Evolutionary conservation across 2,888 invertebrate genomes (phyloP).

Genomic region (Cephus pulcher): DNA sequence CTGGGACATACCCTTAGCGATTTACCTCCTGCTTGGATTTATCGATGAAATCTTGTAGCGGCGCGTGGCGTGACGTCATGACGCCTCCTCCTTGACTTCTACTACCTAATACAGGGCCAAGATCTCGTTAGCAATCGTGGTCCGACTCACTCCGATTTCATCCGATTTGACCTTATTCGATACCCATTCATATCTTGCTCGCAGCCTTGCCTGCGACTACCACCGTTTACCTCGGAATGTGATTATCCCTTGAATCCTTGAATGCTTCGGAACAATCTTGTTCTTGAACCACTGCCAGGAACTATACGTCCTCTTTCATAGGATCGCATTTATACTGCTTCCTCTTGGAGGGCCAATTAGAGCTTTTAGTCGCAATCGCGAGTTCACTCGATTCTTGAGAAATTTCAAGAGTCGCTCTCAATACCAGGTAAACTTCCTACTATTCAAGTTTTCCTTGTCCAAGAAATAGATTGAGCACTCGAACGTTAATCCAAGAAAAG

Average conservation of each 20-base stretch:
- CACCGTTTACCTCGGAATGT: not conserved
- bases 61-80: not conserved
- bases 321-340: not conserved
- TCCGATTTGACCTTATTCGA: not conserved
- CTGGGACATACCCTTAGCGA: not conserved
- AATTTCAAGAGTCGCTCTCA: not conserved
- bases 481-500: not conserved
- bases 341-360: not conserved
- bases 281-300: not conserved
- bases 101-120: not conserved
- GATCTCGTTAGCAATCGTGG: not conserved
- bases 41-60: not conserved
- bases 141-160: too few species aligned
- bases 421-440: not conserved
- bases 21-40: not conserved
- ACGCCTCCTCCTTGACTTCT: not conserved
- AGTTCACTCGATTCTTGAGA: not conserved
- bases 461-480: not conserved
- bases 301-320: not conserved
- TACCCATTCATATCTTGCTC: constrained; percentile 3
- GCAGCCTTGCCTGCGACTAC: constrained; percentile 22
- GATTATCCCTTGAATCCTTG: not conserved
- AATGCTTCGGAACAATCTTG: not conserved
- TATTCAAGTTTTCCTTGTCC: not conserved
- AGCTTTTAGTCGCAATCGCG: not conserved